Conservation (phyloP, 2,888 invertebrate genomes). For the Cryptus armator region DNA sequence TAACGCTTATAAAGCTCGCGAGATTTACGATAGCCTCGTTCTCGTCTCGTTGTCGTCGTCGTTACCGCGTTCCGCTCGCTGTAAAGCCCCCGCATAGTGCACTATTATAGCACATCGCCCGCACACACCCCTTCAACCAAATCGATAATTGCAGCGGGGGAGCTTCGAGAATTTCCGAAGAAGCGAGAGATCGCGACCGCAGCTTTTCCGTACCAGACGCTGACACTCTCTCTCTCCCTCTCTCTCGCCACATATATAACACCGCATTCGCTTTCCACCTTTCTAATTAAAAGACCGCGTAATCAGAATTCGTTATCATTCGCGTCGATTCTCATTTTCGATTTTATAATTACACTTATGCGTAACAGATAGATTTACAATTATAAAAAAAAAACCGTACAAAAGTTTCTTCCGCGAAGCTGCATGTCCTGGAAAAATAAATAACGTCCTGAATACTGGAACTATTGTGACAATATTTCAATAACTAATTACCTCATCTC, state of each 20-base stretch:
- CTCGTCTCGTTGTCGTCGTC: slow-evolving; percentile 49
- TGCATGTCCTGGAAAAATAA: background rate
- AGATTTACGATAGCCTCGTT: slow-evolving; percentile 62
- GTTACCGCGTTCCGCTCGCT: slow-evolving; percentile 53
- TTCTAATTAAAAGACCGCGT: slow-evolving; percentile 48
- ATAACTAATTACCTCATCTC: background rate
- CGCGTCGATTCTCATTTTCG: slow-evolving; percentile 13
- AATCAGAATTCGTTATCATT: slow-evolving; percentile 36
- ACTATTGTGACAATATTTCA: background rate
- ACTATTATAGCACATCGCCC: slow-evolving; percentile 30
- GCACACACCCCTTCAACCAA: slow-evolving; percentile 11
- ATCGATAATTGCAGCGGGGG: slow-evolving; percentile 60
- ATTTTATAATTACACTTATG: slow-evolving; percentile 4
- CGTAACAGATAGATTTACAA: background rate
- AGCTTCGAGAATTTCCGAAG: slow-evolving; percentile 48
- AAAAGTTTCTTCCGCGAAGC: background rate
- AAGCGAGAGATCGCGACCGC: slow-evolving; percentile 29
- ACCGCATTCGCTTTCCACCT: background rate
- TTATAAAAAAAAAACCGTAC: background rate
- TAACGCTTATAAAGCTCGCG: slow-evolving; percentile 62
- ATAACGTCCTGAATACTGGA: background rate
- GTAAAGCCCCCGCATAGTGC: slow-evolving; percentile 32
- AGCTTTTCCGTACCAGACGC: background rate
- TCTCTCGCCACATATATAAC: background rate
- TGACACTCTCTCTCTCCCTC: background rate